These are phyloP conservation scores for Nephila pilipes DNA, from an alignment of 1,140 invertebrate species.

Conservation along the genomic window DNA sequence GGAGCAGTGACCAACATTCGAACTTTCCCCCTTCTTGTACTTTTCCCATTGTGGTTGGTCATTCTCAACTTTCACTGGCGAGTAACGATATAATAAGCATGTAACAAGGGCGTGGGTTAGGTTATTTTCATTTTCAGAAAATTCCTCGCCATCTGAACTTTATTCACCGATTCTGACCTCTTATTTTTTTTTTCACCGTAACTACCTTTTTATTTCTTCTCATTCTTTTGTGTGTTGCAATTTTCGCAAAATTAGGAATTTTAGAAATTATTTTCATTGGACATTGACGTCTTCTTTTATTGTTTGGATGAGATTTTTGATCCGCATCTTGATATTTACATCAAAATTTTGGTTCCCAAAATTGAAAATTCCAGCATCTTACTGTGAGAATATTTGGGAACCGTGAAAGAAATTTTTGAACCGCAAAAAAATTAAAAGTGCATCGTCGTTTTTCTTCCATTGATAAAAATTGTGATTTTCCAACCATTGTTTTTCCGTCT, in stretches of 20 bases:
- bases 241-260: not conserved
- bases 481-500: not conserved
- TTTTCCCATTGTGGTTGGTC: conserved; percentile 19
- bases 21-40: not conserved
- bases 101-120: conserved; percentile 19
- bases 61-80: conserved; percentile 11
- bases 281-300: conserved; percentile 1
- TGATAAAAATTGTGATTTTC: not conserved
- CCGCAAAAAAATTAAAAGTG: not conserved
- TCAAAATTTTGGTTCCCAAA: not conserved
- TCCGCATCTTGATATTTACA: not conserved
- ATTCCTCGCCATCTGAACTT: not conserved
- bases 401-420: not conserved
- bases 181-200: not conserved
- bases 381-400: not conserved
- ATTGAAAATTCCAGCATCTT: not conserved
- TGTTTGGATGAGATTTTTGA: not conserved
- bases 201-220: not conserved
- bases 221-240: conserved; percentile 3
- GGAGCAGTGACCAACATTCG: conserved; percentile 22
- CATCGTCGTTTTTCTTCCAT: not conserved
- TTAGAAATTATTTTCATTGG: not conserved
- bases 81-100: not conserved
- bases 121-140: conserved; percentile 24
- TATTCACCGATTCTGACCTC: not conserved